Conservation (phyloP, 2,888 invertebrate species). For the Polietes domitor region DNA sequence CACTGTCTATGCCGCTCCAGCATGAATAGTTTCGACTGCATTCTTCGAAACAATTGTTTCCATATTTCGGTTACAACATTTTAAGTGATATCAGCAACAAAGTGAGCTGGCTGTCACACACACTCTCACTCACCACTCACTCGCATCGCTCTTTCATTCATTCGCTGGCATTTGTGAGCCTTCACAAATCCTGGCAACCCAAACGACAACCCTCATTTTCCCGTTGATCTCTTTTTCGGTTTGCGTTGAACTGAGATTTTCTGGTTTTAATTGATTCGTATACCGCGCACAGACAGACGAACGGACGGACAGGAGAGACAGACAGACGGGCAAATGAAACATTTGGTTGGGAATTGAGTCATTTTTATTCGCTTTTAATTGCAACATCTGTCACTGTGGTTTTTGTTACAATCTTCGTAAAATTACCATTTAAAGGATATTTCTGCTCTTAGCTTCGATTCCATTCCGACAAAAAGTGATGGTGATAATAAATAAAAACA, state of each 20-base stretch:
- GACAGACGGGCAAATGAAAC: not conserved
- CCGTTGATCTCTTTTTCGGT: not conserved
- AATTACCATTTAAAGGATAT: constrained; percentile 57
- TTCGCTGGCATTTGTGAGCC: constrained; percentile 50
- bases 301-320: not conserved
- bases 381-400: constrained; percentile 79
- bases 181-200: constrained; percentile 57
- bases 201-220: constrained; percentile 55
- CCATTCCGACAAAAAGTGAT: constrained; percentile 24
- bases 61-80: constrained; percentile 61
- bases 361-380: constrained; percentile 78
- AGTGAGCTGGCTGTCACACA: constrained; percentile 23
- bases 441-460: not conserved
- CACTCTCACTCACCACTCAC: too few relatives aligned
- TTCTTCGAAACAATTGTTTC: constrained; percentile 51
- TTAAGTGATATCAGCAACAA: constrained; percentile 51
- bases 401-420: constrained; percentile 48
- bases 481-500: constrained; percentile 51
- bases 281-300: constrained; percentile 1
- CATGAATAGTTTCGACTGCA: constrained; percentile 20
- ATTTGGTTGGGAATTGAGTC: constrained; percentile 61
- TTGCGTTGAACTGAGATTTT: not conserved
- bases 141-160: too few relatives aligned
- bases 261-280: constrained; percentile 35
- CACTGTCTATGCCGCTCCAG: not conserved